Evolutionary conservation across 2,888 invertebrate genomes (phyloP).

Genomic region (Trichacis sp.): DNA sequence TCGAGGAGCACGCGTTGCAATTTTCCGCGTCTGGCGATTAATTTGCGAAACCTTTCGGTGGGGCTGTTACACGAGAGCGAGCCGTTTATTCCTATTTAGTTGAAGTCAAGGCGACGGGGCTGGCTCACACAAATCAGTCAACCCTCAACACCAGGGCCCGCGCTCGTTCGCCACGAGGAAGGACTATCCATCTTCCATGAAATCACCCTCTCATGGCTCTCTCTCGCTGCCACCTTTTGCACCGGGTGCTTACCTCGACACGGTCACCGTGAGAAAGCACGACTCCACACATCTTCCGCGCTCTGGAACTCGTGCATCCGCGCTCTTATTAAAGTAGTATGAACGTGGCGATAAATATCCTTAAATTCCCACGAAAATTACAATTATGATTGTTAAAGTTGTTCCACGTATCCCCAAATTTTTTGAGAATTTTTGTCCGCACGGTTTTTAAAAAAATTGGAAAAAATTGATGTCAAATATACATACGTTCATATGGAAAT

Average conservation of each 20-base stretch:
- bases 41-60: constrained; percentile 14
- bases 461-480: too few relatives aligned
- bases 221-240: neutral
- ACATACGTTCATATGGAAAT: too few relatives aligned
- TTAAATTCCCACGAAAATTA: too few relatives aligned
- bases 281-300: too few relatives aligned
- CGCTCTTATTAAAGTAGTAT: too few relatives aligned
- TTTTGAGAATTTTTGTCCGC: too few relatives aligned
- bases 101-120: constrained; percentile 20
- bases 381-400: too few relatives aligned
- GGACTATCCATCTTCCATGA: constrained; percentile 28
- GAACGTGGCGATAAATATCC: too few relatives aligned
- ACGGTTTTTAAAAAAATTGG: too few relatives aligned
- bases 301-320: too few relatives aligned
- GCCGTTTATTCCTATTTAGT: constrained; percentile 31
- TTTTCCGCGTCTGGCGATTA: constrained; percentile 12
- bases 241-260: constrained; percentile 5
- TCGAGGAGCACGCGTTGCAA: constrained; percentile 11
- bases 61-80: constrained; percentile 1
- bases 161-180: constrained; percentile 11
- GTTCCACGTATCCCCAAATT: too few relatives aligned
- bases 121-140: constrained; percentile 35
- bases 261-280: constrained; percentile 35
- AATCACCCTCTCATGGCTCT: constrained; percentile 22
- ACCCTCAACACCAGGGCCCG: constrained; percentile 21